These are phyloP conservation scores for Tribolium freemani DNA, from an alignment of 2,888 invertebrate species.

Conservation along the genomic window DNA sequence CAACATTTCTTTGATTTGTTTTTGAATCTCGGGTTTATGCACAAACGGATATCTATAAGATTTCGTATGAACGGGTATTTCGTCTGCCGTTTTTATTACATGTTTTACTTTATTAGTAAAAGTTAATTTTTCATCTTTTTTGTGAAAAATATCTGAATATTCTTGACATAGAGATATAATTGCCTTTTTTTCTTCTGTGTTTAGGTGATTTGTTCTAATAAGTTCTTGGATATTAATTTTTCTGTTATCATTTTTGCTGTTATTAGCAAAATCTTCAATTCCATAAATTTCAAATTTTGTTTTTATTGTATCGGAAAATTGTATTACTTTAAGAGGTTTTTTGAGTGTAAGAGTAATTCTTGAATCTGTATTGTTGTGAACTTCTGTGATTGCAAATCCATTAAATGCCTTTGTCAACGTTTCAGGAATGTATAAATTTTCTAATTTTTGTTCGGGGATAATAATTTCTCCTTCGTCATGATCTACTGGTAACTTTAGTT, in stretches of 20 bases:
- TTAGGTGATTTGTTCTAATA: conserved; percentile 44
- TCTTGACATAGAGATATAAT: conserved; percentile 36
- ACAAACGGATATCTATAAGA: conserved; percentile 44
- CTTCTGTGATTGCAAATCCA: too few species aligned
- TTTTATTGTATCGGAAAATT: too few species aligned
- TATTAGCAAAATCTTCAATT: too few species aligned
- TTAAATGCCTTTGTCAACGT: too few species aligned
- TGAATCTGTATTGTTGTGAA: too few species aligned
- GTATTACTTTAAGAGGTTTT: too few species aligned
- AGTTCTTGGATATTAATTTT: too few species aligned
- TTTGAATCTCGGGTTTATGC: conserved; percentile 44
- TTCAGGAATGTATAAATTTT: too few species aligned
- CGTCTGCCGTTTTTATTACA: conserved; percentile 43
- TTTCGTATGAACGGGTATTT: conserved; percentile 44
- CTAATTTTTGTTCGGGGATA: background rate
- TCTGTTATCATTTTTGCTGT: too few species aligned
- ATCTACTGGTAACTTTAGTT: conserved; percentile 16
- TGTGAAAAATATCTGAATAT: conserved; percentile 43
- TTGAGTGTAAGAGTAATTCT: too few species aligned
- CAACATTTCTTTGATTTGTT: too few species aligned
- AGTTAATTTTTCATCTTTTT: conserved; percentile 30
- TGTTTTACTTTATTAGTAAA: conserved; percentile 46
- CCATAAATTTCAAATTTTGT: too few species aligned
- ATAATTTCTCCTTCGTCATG: conserved; percentile 21
- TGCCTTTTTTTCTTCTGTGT: conserved; percentile 44